A percentile compares a stretch with the other conserved stretches of the same genome.
These are phyloP conservation scores for Regulus satrapa DNA, from an alignment of 2,113 vertebrate species.

Conservation along the genomic window DNA sequence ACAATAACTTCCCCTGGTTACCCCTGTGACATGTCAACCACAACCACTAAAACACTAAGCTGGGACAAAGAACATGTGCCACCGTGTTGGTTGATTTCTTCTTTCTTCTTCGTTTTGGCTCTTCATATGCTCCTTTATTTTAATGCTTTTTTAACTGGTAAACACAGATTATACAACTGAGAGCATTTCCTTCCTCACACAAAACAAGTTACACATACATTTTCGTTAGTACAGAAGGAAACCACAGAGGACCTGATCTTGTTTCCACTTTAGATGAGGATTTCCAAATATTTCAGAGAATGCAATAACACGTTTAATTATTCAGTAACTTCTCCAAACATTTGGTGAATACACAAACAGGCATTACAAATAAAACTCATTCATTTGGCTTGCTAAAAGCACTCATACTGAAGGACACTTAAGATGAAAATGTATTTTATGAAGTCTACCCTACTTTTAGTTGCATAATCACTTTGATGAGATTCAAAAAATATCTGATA, in stretches of 20 bases:
- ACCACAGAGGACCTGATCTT: neutral
- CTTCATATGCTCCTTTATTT: neutral
- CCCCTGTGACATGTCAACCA: neutral
- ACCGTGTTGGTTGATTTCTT: neutral
- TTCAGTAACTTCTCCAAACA: neutral
- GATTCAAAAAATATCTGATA: slow-evolving; percentile 24
- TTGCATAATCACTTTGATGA: neutral
- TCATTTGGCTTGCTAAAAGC: slow-evolving; percentile 8
- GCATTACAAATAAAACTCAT: neutral
- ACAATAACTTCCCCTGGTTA: neutral
- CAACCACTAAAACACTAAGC: neutral
- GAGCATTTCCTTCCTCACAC: neutral
- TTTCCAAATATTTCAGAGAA: neutral
- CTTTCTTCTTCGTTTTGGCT: neutral
- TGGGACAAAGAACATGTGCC: neutral
- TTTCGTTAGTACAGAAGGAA: neutral
- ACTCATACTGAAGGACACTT: neutral
- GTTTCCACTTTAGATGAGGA: neutral
- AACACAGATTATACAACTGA: neutral
- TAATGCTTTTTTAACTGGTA: neutral
- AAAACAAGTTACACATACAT: neutral
- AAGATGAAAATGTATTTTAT: neutral
- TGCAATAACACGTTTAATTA: neutral
- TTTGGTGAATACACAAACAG: neutral
- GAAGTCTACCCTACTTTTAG: slow-evolving; percentile 3